Evolutionary conservation across 2,797 vertebrate species (phyloP), one percentile per base, ranked within the genome.

Genomic region (Manis crassicaudata): DNA sequence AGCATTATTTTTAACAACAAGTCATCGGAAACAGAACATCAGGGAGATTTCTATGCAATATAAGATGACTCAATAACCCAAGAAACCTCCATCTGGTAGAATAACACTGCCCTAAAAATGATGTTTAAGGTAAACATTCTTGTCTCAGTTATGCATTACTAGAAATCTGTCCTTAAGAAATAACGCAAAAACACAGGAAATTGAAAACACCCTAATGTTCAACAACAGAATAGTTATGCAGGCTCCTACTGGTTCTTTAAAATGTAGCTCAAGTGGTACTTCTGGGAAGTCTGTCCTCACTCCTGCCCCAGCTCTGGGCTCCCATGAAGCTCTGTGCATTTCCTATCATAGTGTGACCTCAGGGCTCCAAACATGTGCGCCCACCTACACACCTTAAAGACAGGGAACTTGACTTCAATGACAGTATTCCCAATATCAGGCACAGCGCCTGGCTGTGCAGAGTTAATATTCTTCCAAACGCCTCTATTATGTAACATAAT

Each of bases 1-100:
- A 29, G 11, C 5, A 32, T 21, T 84, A 70, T 79, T 76, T 92
- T 63, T 81, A 60, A 75, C 3, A 56, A 13, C 68, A 75, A 76
- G 91, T 62, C 23, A 76, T 0, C 85, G 68, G n/a, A 67, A 95
- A 90, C 6, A 81, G 67, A 81, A n/a, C 7, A 84, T n/a, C 7
- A 68, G 20, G 46, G 46, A 82, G 63, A 86, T 27, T 56, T 21
- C 46, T 76, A 40, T 21, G n/a, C 68, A 86, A 43, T 63, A 58
- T 85, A 95, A 77, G 25, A 70, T 68, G 27, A 90, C 25, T 86
- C 46, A 50, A 81, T 43, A 92, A 94, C 85, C 21, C 27, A 77
- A 54, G 52, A 90, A 76, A 79, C 21, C 6, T 77, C 60, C 23
- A 52, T 11, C 18, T 65, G 8, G 18, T 72, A 50, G 56, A 88